Conservation (phyloP, 2,888 invertebrate species). For the Meliscaeva auricollis region DNA sequence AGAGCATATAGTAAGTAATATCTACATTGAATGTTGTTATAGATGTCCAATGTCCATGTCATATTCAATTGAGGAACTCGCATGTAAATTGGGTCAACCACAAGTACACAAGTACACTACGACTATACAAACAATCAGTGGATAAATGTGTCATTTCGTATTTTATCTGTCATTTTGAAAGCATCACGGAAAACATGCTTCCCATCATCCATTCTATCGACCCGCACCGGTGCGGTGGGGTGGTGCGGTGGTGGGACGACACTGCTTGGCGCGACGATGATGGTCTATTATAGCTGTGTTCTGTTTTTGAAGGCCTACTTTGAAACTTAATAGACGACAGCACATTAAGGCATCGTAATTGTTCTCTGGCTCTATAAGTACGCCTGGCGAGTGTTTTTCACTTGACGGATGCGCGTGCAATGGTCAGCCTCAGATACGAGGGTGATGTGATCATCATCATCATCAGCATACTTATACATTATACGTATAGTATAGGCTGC, state of each 20-base stretch:
- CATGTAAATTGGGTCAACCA: constrained; percentile 63
- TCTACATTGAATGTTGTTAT: constrained; percentile 9
- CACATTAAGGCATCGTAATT: constrained; percentile 37
- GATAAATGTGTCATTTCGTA: constrained; percentile 46
- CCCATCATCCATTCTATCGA: not conserved
- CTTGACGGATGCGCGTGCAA: constrained; percentile 22
- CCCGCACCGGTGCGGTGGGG: not conserved
- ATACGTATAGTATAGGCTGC: no score
- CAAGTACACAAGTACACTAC: constrained; percentile 31
- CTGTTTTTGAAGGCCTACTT: constrained; percentile 12
- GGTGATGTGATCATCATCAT: constrained; percentile 29
- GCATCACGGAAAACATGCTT: constrained; percentile 47
- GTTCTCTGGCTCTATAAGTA: not conserved
- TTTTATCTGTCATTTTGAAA: constrained; percentile 54
- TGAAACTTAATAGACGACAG: constrained; percentile 15
- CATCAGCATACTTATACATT: no score
- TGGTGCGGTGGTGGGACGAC: not conserved
- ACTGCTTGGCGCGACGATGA: not conserved
- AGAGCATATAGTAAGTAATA: constrained; percentile 18
- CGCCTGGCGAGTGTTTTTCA: not conserved
- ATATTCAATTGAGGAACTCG: constrained; percentile 56
- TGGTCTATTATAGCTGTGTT: not conserved
- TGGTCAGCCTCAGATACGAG: constrained; percentile 13
- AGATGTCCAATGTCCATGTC: constrained; percentile 29
- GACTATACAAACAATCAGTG: not conserved